Evolutionary conservation across 2,888 invertebrate species (phyloP), one percentile per base, ranked within the genome.

Genomic region (Drosophila mimetica): DNA sequence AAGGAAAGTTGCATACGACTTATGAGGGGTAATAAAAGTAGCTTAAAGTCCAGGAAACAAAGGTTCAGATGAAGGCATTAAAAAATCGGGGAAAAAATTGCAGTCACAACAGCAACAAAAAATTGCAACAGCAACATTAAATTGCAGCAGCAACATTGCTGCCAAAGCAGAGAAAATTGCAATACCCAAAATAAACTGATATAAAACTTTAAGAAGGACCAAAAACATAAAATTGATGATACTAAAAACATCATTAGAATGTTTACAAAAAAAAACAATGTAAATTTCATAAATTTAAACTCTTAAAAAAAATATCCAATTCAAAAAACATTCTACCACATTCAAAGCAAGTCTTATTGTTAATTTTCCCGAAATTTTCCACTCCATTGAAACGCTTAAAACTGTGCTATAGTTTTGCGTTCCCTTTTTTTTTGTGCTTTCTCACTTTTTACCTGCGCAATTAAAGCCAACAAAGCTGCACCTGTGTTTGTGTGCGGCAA

Each of bases 401-500:
- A 73, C 55, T 84, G 67, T 78, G 81, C 81, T 86, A 86, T 44
- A 71, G 32, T 59, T 67, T 60, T 46, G 46, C n/a, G 14, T 32
- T 44, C 20, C 13, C 46, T n/a, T n/a, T 55, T 69, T 52, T 52
- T 39, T 11, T 28, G 14, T 7, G 32, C 20, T 13, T 13, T 32
- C 13, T 22, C n/a, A 14, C 36, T 22, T 22, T 37, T 63, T 55
- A 47, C 20, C 22, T 20, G 30, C 9, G 8, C 71, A 66, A 84
- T 84, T 79, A 77, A 84, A 77, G 70, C 75, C 75, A 48, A 36
- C 63, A 28, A 46, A 32, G 42, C 48, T 60, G 22, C 37, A 18
- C 36, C 30, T 30, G 42, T 41, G 36, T 50, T 47, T 20, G 55
- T 50, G 46, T 55, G 32, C 61, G 13, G 37, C 37, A 63, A 44